A percentile compares a stretch with the other conserved stretches of the same genome.
phyloP scores from a whole-genome alignment of 2,113 vertebrate species.

The Tenrec ecaudatus region DNA sequence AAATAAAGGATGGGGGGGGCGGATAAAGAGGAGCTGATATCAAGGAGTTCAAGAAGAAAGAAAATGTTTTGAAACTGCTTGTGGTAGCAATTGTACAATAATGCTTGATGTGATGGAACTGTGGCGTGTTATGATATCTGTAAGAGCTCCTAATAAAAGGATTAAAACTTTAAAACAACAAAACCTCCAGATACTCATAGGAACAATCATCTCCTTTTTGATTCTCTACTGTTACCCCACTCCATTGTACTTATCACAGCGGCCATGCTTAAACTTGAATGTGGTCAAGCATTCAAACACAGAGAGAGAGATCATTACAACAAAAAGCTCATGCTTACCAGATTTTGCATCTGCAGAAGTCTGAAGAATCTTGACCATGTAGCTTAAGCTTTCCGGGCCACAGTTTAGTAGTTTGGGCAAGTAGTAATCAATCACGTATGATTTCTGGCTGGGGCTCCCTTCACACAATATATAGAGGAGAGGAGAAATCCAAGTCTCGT shows the following conservation, averaged over 20 bases:
- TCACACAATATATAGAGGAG: conserved; percentile 92
- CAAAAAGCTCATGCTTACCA: conserved; percentile 85
- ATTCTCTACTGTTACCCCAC: not conserved
- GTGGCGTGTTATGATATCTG: no score
- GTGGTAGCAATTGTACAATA: no score
- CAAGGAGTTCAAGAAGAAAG: no score
- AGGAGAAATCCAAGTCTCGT: conserved; percentile 93
- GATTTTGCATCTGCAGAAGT: conserved; percentile 85
- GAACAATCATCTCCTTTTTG: not conserved
- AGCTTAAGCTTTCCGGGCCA: conserved; percentile 92
- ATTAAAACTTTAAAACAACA: no score
- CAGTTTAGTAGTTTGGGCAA: conserved; percentile 94
- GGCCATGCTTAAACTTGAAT: conserved; percentile 38
- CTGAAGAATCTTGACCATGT: conserved; percentile 94
- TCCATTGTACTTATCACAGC: not conserved
- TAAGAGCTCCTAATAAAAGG: no score
- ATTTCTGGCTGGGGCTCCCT: conserved; percentile 91
- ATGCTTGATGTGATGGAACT: no score
- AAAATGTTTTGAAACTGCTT: no score
- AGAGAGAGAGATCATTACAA: conserved; percentile 55
- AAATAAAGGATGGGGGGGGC: no score
- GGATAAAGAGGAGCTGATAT: no score
- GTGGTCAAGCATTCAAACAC: not conserved
- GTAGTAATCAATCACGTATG: conserved; percentile 95
- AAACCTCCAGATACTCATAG: not conserved